Evolutionary conservation across 2,113 vertebrate species (phyloP), one percentile per base, ranked within the genome.

Genomic region (Datnioides undecimradiatus): DNA sequence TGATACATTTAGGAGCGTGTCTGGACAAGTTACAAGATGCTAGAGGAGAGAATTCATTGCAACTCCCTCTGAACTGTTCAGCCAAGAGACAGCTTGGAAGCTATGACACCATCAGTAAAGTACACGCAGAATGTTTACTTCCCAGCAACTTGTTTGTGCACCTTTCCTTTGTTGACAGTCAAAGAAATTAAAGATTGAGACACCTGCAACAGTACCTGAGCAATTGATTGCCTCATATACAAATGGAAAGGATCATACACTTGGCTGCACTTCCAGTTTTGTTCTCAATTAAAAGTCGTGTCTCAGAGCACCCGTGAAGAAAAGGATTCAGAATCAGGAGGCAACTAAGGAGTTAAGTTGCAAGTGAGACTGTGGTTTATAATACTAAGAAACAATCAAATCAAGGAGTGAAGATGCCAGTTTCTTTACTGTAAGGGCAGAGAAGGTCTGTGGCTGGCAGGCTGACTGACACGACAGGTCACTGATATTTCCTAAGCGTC

Each of bases 1-100:
- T 91, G 93, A 94, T 94, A 95, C 94, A 93, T 93, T 93, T 90
- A 82, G 90, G 81, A 88, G 79, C 94, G 58, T 91, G 94, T 82
- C 89, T 57, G 70, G 91, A 92, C 94, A 95, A 88, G 94, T 90
- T 82, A 52, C 51, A 74, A 86, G 87, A 93, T 87, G 81, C 88
- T 78, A 48, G 86, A 84, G 80, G 71, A 87, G 85, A 85, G 87
- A 88, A 91, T 81, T 83, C 88, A 81, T 71, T 88, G 90, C 80
- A 92, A 89, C 89, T 91, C 88, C 87, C 81, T 83, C 88, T 90
- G 86, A 92, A 92, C 91, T 76, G 60, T 66, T 85, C 82, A 87
- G 87, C 88, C 86, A 77, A 75, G 76, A 91, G 89, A 89, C 83
- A 63, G 85, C 87, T 74, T 93, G 92, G 92, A 94, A 92, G 91